Evolutionary conservation across 2,888 invertebrate species (phyloP).

Genomic region (Sinotaia quadrata): DNA sequence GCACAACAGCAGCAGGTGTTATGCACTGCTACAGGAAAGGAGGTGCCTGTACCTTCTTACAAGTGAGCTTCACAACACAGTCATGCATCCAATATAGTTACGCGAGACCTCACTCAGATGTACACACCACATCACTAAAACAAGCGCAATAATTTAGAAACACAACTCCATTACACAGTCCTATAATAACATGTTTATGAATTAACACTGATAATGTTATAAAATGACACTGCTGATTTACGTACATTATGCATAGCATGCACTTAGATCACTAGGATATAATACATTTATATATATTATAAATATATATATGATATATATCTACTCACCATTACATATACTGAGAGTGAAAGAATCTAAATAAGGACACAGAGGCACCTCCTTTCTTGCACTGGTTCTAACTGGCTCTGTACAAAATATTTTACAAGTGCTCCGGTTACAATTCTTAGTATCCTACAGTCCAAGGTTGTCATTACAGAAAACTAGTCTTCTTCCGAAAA

Average conservation of each 20-base stretch:
- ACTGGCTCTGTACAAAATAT: too few relatives aligned
- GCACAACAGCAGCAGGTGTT: neutral
- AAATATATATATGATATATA: too few relatives aligned
- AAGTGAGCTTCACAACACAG: neutral
- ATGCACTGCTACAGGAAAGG: conserved; percentile 11
- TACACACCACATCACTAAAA: neutral
- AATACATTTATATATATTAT: too few relatives aligned
- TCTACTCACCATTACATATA: too few relatives aligned
- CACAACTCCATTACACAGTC: neutral
- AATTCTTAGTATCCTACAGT: too few relatives aligned
- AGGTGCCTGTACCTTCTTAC: conserved; percentile 10
- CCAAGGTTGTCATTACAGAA: too few relatives aligned
- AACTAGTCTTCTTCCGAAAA: too few relatives aligned
- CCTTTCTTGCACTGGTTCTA: too few relatives aligned
- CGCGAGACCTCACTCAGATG: neutral
- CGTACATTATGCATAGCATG: conserved; percentile 20
- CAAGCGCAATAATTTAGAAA: neutral
- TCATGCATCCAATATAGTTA: conserved; percentile 2
- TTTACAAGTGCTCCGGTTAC: too few relatives aligned
- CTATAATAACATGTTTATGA: neutral
- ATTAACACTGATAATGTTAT: neutral
- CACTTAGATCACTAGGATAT: conserved; percentile 7
- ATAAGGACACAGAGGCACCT: too few relatives aligned
- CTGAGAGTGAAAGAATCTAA: too few relatives aligned
- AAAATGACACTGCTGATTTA: conserved; percentile 20